phyloP scores from a whole-genome alignment of 1,140 invertebrate genomes.

The Bombus pascuorum region DNA sequence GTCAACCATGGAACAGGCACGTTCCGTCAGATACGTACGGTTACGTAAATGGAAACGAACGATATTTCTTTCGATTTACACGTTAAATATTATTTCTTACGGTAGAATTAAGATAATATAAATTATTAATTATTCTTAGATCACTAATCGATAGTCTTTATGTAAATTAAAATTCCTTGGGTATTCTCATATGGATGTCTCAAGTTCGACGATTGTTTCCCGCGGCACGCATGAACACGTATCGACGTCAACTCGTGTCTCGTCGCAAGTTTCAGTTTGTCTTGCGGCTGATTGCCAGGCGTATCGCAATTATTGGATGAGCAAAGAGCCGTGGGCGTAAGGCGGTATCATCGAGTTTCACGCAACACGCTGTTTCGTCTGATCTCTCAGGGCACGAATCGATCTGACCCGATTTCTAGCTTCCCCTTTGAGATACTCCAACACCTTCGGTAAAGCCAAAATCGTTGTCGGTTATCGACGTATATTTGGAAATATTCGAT shows the following conservation, averaged over 20 bases:
- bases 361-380: conserved; percentile 38
- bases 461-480: neutral
- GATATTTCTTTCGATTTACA: neutral
- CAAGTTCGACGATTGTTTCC: neutral
- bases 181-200: neutral
- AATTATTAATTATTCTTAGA: neutral
- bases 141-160: neutral
- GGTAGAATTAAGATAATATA: neutral
- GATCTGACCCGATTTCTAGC: conserved; percentile 41
- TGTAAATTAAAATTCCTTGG: neutral
- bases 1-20: conserved; percentile 44
- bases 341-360: conserved; percentile 51
- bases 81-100: neutral
- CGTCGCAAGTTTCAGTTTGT: conserved; percentile 51
- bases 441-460: neutral
- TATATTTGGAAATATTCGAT: neutral
- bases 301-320: conserved; percentile 47
- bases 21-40: neutral
- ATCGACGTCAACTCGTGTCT: conserved; percentile 19
- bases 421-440: conserved; percentile 25
- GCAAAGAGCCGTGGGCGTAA: conserved; percentile 55
- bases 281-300: conserved; percentile 52
- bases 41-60: conserved; percentile 10
- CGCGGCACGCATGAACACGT: conserved; percentile 1
- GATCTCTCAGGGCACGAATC: conserved; percentile 35